phyloP scores from a whole-genome alignment of 2,113 vertebrate genomes.

The Chaetodon auriga region DNA sequence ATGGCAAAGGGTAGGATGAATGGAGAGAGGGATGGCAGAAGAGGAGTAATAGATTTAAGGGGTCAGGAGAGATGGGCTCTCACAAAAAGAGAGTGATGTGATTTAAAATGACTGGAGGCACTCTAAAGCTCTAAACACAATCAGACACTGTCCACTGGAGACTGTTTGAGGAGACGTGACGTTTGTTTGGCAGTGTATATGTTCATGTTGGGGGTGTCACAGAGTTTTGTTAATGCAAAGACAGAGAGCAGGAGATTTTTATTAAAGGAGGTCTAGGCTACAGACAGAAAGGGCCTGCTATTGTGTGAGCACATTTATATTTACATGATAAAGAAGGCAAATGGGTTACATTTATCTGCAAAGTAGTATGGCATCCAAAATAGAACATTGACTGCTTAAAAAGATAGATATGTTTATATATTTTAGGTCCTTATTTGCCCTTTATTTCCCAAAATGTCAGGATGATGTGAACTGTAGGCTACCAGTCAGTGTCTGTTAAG shows the following conservation, averaged over 20 bases:
- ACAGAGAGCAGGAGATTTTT: slow-evolving; percentile 13
- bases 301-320: slow-evolving; percentile 11
- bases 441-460: too few relatives aligned
- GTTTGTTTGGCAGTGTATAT: slow-evolving; percentile 27
- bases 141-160: slow-evolving; percentile 44
- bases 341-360: not conserved
- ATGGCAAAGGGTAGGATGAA: slow-evolving; percentile 57
- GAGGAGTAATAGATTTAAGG: slow-evolving; percentile 66
- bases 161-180: slow-evolving; percentile 5
- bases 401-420: not conserved
- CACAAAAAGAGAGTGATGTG: slow-evolving; percentile 68
- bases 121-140: slow-evolving; percentile 60
- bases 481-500: too few relatives aligned
- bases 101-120: slow-evolving; percentile 66
- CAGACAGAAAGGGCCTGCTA: not conserved
- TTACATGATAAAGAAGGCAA: slow-evolving; percentile 1
- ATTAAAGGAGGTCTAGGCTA: not conserved
- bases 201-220: not conserved
- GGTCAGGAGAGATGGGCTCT: slow-evolving; percentile 76
- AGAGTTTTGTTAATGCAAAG: slow-evolving; percentile 30
- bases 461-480: too few relatives aligned
- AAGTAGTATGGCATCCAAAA: not conserved
- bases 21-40: slow-evolving; percentile 54
- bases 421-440: too few relatives aligned
- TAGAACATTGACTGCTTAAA: not conserved